Percentiles rank a stretch among this genome's conserved stretches.
Evolutionary conservation across 2,113 vertebrate species (phyloP).

Genomic region (Xyliphius kryptos): DNA sequence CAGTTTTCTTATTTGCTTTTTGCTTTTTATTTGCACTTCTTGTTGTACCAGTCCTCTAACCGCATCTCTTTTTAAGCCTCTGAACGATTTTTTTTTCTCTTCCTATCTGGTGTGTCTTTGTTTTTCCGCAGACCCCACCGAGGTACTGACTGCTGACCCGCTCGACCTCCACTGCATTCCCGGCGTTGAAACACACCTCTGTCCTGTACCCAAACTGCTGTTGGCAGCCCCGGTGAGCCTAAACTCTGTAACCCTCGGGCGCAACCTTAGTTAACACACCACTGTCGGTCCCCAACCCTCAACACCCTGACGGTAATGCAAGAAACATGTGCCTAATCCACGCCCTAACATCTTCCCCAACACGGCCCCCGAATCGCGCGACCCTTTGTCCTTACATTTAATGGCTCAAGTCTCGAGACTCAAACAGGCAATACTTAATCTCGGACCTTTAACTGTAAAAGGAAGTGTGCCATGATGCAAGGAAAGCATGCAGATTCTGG

Average conservation of each 20-base stretch:
- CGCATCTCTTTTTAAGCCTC: too few relatives aligned
- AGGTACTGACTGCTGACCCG: conserved; percentile 81
- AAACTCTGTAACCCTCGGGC: conserved; percentile 83
- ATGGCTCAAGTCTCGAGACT: conserved; percentile 36
- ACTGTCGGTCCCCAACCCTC: conserved; percentile 43
- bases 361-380: conserved; percentile 47
- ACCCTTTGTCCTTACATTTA: conserved; percentile 42
- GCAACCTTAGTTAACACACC: conserved; percentile 80
- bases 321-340: conserved; percentile 65
- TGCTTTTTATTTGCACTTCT: too few relatives aligned
- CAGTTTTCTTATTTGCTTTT: too few relatives aligned
- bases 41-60: too few relatives aligned
- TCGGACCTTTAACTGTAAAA: conserved; percentile 53
- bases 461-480: conserved; percentile 56
- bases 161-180: conserved; percentile 77
- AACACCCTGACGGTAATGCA: conserved; percentile 50
- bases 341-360: too few relatives aligned
- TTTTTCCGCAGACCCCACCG: conserved; percentile 73
- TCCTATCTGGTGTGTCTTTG: too few relatives aligned
- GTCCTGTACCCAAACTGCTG: conserved; percentile 69
- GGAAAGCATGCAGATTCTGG: conserved; percentile 44
- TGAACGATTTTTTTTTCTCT: too few relatives aligned
- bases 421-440: conserved; percentile 57
- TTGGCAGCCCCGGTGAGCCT: conserved; percentile 73
- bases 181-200: conserved; percentile 83